Conservation (phyloP, 2,888 invertebrate species). For the Athalia circularis region DNA sequence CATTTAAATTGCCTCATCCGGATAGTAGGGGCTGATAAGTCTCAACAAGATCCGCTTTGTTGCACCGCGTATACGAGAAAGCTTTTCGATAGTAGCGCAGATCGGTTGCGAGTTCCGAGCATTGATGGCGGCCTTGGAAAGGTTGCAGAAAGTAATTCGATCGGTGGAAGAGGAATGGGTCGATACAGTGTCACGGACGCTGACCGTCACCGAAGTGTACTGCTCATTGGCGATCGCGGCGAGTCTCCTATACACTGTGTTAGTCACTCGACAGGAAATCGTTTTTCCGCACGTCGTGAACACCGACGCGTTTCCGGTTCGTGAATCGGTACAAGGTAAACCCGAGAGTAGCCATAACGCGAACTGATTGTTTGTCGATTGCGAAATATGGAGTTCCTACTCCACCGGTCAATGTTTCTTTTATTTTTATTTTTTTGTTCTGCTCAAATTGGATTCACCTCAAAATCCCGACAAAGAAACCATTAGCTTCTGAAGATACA, state of each 20-base stretch:
- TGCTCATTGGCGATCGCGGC: conserved; percentile 51
- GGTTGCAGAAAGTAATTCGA: conserved; percentile 35
- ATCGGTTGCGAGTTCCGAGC: not conserved
- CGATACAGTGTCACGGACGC: conserved; percentile 59
- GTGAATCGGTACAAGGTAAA: conserved; percentile 66
- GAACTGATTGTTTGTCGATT: not conserved
- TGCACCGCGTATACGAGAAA: not conserved
- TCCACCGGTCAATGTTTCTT: not conserved
- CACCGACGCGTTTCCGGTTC: conserved; percentile 56
- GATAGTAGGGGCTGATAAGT: not conserved
- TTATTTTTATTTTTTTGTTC: not conserved
- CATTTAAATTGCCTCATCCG: conserved; percentile 37
- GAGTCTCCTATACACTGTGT: conserved; percentile 44
- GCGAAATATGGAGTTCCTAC: not conserved
- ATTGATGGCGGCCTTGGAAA: conserved; percentile 23
- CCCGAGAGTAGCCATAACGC: not conserved
- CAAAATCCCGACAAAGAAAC: conserved; percentile 34
- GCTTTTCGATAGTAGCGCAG: not conserved
- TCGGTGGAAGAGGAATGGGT: conserved; percentile 48
- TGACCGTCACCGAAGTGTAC: conserved; percentile 51
- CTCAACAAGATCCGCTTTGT: not conserved
- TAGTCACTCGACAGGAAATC: conserved; percentile 68
- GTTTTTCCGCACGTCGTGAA: conserved; percentile 58
- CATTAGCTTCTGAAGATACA: conserved; percentile 19
- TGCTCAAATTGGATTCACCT: not conserved